phyloP scores from a whole-genome alignment of 2,888 invertebrate genomes.

The Serrognathus titanus region DNA sequence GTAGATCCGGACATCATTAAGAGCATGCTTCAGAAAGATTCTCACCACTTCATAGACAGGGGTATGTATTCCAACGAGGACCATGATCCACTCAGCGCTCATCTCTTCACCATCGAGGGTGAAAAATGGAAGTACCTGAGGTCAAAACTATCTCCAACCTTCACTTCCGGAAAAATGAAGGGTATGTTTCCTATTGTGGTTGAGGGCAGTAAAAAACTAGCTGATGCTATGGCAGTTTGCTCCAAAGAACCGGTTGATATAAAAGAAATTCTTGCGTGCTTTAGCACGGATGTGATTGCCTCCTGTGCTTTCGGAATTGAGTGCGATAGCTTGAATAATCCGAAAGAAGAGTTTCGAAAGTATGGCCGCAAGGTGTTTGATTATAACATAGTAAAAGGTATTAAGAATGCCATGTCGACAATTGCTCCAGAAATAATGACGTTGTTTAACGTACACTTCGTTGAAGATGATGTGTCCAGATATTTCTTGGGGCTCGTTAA shows the following conservation, averaged over 20 bases:
- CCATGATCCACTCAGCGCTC: constrained; percentile 55
- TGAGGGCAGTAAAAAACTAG: neutral
- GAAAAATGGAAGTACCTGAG: constrained; percentile 55
- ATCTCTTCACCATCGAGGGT: constrained; percentile 55
- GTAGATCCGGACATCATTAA: constrained; percentile 27
- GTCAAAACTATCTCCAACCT: constrained; percentile 21
- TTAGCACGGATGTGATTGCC: constrained; percentile 2
- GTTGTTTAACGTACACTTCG: constrained; percentile 20
- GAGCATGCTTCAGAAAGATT: constrained; percentile 55
- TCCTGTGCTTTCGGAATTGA: constrained; percentile 4
- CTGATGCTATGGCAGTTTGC: neutral
- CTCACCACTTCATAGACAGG: constrained; percentile 57
- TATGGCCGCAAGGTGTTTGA: neutral
- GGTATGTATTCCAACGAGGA: constrained; percentile 56
- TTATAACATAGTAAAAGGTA: too few relatives aligned
- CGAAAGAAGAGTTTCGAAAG: constrained; percentile 1
- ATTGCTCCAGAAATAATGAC: constrained; percentile 20
- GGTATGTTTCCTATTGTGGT: constrained; percentile 1
- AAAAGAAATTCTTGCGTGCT: constrained; percentile 4
- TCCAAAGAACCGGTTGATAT: constrained; percentile 1
- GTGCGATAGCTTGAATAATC: constrained; percentile 1
- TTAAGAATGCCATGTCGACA: too few relatives aligned
- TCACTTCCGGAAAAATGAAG: constrained; percentile 21
- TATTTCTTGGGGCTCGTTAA: constrained; percentile 34
- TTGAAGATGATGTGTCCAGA: constrained; percentile 26